Conservation (phyloP, 2,113 vertebrate genomes). For the Tyrannus savana region DNA sequence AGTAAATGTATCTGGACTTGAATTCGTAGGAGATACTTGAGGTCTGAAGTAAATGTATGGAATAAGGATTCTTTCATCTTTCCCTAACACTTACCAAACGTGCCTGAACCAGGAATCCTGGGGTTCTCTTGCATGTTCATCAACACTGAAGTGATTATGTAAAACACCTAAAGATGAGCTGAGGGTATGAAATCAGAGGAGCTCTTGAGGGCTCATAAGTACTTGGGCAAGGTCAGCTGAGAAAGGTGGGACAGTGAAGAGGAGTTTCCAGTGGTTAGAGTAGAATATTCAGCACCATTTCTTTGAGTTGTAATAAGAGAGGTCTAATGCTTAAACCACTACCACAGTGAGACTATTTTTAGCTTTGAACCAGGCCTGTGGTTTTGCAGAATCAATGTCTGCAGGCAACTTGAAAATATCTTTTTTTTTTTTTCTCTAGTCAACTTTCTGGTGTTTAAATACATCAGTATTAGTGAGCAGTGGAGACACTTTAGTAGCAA, state of each 20-base stretch:
- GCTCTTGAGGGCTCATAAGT: slow-evolving; percentile 51
- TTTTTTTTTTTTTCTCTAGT: background rate
- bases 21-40: slow-evolving; percentile 70
- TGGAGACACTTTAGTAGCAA: background rate
- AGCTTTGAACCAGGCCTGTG: background rate
- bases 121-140: slow-evolving; percentile 65
- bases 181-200: slow-evolving; percentile 56
- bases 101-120: slow-evolving; percentile 61
- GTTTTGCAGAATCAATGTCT: background rate
- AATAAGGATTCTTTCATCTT: slow-evolving; percentile 76
- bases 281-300: background rate
- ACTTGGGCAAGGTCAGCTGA: slow-evolving; percentile 42
- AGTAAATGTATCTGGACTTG: slow-evolving; percentile 71
- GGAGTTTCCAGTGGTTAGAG: background rate
- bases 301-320: background rate
- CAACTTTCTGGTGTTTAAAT: background rate
- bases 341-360: background rate
- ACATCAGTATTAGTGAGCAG: background rate
- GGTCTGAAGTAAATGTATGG: slow-evolving; percentile 70
- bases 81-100: slow-evolving; percentile 76
- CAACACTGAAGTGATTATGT: slow-evolving; percentile 58
- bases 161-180: slow-evolving; percentile 62
- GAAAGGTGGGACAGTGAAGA: slow-evolving; percentile 19
- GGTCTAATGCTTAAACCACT: background rate
- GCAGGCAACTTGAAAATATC: background rate